Evolutionary conservation across 2,888 invertebrate species (phyloP), one percentile per base, ranked within the genome.

Genomic region (Nysson spinosus): DNA sequence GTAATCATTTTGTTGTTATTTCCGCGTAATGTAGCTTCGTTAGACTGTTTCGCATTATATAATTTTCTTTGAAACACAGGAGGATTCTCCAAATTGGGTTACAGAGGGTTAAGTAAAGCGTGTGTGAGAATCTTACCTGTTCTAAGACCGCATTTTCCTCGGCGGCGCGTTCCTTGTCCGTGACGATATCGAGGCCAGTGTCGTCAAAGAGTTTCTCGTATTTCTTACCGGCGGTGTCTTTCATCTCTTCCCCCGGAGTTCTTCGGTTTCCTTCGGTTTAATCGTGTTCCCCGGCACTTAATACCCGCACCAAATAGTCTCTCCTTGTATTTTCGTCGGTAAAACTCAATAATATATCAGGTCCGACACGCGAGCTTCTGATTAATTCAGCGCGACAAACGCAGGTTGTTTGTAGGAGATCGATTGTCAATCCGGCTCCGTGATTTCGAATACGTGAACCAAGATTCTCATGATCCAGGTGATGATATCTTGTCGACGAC

Each of bases 171-270:
- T 67, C 69, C 39, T 75, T 72, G 20, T 72, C 58, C 14, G 62
- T 14, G 40, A 34, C 46, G 26, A 57, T 51, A 11, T 69, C 69
- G n/a, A 74, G 44, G 4, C 62, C 69, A 49, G 72, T 64, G 43
- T 74, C 69, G 34, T 72, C 69, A 47, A 67, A 69, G 16, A 75
- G 57, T 46, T 74, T 50, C 50, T 74, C 72, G 39, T 75, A 75
- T 26, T 74, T 75, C 39, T 60, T 74, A 32, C 56, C 32, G 40
- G 54, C 43, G 11, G 75, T 67, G 57, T 75, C 74, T 75, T 74
- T 75, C 75, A 75, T 75, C 11, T 64, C 57, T 70, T 40, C 42
- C 9, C 17, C 12, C 6, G 14, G 20, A 9, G 39, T 42, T 32
- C 20, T 17, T 24, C 37, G 11, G 19, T 12, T 16, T 7, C 5